Conservation (phyloP, 2,888 invertebrate species). For the Drosophila tanythrix region DNA sequence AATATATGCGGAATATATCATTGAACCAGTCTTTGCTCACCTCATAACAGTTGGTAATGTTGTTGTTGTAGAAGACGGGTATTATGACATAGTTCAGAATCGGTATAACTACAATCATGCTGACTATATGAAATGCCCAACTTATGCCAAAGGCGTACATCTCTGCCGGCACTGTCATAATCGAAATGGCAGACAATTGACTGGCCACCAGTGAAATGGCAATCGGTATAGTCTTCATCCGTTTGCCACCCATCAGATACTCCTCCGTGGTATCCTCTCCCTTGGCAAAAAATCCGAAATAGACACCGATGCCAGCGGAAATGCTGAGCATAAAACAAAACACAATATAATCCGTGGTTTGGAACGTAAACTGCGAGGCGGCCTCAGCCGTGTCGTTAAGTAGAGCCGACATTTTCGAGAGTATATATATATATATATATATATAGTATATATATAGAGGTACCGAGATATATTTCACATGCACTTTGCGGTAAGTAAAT, state of each 20-base stretch:
- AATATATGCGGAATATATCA: background rate
- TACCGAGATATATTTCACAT: slow-evolving; percentile 4
- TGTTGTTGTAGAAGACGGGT: slow-evolving; percentile 86
- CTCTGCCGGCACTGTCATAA: slow-evolving; percentile 86
- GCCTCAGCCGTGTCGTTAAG: slow-evolving; percentile 44
- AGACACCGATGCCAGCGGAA: slow-evolving; percentile 87
- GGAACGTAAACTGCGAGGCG: slow-evolving; percentile 73
- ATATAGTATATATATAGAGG: background rate
- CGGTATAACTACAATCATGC: slow-evolving; percentile 83
- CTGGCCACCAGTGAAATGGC: slow-evolving; percentile 88
- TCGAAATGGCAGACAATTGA: slow-evolving; percentile 86
- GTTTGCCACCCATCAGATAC: slow-evolving; percentile 87
- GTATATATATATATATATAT: no score
- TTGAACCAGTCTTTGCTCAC: slow-evolving; percentile 66
- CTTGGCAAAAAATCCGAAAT: slow-evolving; percentile 86
- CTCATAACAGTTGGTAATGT: slow-evolving; percentile 86
- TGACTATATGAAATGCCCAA: slow-evolving; percentile 83
- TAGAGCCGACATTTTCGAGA: slow-evolving; percentile 41
- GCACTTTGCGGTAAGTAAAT: slow-evolving; percentile 19
- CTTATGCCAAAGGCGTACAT: slow-evolving; percentile 86
- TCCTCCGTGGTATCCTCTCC: slow-evolving; percentile 86
- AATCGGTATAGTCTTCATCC: slow-evolving; percentile 87
- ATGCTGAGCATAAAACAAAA: slow-evolving; percentile 86
- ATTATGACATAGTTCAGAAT: slow-evolving; percentile 83
- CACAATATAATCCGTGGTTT: slow-evolving; percentile 86